phyloP scores from a whole-genome alignment of 1,140 invertebrate species.

The Heliconius congener region DNA sequence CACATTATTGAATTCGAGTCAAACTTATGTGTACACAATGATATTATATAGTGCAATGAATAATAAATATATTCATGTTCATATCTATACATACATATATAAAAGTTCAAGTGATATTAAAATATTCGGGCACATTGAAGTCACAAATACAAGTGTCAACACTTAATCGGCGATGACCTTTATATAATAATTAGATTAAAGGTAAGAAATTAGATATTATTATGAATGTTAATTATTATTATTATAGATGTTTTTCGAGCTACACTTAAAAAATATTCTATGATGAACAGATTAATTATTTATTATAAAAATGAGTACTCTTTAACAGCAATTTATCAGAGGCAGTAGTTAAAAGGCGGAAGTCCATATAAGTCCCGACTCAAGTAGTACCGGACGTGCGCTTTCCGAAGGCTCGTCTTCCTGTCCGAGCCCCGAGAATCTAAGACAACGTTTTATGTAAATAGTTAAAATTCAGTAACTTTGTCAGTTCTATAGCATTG shows the following conservation, averaged over 20 bases:
- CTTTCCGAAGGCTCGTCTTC: slow-evolving; percentile 62
- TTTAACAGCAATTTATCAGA: not conserved
- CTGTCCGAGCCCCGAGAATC: slow-evolving; percentile 46
- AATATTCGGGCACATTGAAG: too few relatives aligned
- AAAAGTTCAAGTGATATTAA: too few relatives aligned
- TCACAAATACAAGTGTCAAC: too few relatives aligned
- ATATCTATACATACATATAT: too few relatives aligned
- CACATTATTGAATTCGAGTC: not conserved
- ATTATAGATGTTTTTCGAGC: too few relatives aligned
- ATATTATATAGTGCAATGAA: not conserved
- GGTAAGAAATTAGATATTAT: too few relatives aligned
- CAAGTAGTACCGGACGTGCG: slow-evolving; percentile 58
- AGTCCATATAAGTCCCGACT: slow-evolving; percentile 64
- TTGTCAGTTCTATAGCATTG: not conserved
- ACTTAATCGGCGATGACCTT: too few relatives aligned
- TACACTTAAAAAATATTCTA: too few relatives aligned
- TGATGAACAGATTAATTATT: not conserved
- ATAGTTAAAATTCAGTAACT: slow-evolving; percentile 9
- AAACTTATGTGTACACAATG: not conserved
- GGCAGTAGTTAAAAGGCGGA: slow-evolving; percentile 67
- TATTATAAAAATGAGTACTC: not conserved
- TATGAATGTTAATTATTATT: too few relatives aligned
- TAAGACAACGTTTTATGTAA: slow-evolving; percentile 26
- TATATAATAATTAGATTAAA: too few relatives aligned
- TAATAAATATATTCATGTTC: too few relatives aligned